A percentile compares a stretch with the other conserved stretches of the same genome.
These are phyloP conservation scores for Atta colombica DNA, from an alignment of 1,140 invertebrate species.

Conservation along the genomic window DNA sequence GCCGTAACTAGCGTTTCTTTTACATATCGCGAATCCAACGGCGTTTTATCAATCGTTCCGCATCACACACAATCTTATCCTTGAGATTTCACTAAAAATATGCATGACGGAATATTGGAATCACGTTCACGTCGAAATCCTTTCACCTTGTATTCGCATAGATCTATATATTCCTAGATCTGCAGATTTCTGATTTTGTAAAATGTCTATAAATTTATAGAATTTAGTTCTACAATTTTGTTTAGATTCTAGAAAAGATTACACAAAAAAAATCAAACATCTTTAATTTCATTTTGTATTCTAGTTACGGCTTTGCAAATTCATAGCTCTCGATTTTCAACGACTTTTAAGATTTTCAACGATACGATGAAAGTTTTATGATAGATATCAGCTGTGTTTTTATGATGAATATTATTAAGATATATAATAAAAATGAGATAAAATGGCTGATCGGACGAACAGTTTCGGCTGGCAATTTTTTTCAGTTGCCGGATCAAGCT, in stretches of 20 bases:
- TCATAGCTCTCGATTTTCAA: slow-evolving; percentile 42
- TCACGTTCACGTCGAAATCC: neutral
- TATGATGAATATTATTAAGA: slow-evolving; percentile 40
- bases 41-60: slow-evolving; percentile 3
- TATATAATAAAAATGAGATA: slow-evolving; percentile 39
- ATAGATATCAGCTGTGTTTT: slow-evolving; percentile 51
- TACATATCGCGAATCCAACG: neutral
- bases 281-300: neutral
- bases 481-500: neutral
- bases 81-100: slow-evolving; percentile 4
- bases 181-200: neutral
- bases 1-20: slow-evolving; percentile 47
- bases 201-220: neutral
- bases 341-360: slow-evolving; percentile 59
- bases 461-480: slow-evolving; percentile 1
- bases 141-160: neutral
- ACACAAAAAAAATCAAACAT: neutral
- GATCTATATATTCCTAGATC: neutral
- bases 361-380: slow-evolving; percentile 63
- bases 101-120: neutral
- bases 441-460: slow-evolving; percentile 29
- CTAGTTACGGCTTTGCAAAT: slow-evolving; percentile 60
- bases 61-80: neutral
- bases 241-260: neutral
- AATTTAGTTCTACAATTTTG: slow-evolving; percentile 3